A percentile compares a stretch with the other conserved stretches of the same genome.
Evolutionary conservation across 2,113 vertebrate genomes (phyloP).

Genomic region (Nibea coibor): DNA sequence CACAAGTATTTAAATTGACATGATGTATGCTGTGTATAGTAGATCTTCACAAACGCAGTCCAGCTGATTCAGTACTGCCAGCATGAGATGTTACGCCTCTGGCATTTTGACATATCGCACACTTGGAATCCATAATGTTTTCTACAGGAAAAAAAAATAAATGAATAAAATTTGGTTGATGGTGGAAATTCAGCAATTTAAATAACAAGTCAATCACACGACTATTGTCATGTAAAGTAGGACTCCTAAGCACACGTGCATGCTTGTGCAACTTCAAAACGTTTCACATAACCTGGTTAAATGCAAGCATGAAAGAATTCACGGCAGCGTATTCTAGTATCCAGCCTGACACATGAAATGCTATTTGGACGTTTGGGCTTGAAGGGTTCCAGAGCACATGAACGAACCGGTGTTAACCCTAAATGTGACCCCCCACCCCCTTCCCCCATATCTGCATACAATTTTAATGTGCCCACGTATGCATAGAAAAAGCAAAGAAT

Average conservation of each 20-base stretch:
- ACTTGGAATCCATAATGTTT: conserved; percentile 30
- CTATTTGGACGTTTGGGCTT: conserved; percentile 34
- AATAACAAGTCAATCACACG: conserved; percentile 18
- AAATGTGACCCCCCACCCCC: conserved; percentile 30
- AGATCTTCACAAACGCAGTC: conserved; percentile 46
- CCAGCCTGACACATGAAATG: conserved; percentile 9
- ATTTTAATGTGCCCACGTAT: conserved; percentile 7
- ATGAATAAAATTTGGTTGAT: neutral
- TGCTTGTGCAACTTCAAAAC: conserved; percentile 36
- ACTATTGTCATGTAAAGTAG: conserved; percentile 1
- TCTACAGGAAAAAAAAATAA: conserved; percentile 6
- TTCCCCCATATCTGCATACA: neutral
- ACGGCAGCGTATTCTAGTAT: conserved; percentile 9
- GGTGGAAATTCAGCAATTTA: neutral
- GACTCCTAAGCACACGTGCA: conserved; percentile 15
- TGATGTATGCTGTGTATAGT: conserved; percentile 54
- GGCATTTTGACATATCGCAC: conserved; percentile 36
- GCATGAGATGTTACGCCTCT: conserved; percentile 32
- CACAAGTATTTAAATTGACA: conserved; percentile 52
- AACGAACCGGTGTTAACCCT: conserved; percentile 20
- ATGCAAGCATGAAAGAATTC: neutral
- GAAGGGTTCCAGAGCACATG: conserved; percentile 29
- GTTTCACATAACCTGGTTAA: conserved; percentile 12
- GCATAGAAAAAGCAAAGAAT: conserved; percentile 46
- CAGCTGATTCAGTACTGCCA: conserved; percentile 57